Base-by-base conservation (phyloP, 2,113 vertebrate species). In the Pimephales promelas region DNA sequence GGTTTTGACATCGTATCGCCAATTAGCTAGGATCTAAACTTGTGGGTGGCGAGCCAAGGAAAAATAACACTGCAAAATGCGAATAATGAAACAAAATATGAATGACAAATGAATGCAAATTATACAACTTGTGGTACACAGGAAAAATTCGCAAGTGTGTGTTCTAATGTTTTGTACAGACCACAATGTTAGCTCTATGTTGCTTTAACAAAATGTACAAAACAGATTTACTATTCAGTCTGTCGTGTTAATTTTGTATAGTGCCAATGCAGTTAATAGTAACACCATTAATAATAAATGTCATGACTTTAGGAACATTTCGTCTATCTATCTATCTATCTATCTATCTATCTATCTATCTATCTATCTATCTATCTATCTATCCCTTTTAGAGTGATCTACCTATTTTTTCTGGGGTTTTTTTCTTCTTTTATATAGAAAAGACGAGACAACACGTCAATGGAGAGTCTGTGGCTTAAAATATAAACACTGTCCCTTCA, bases 341-440 rank as follows among this genome's bases (percentile, higher is more conserved):
- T 45, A 45, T 45, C 59, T 31, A 31, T n/a, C 54, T 56, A 56
- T 22, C 54, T 56, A 56, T 56, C 52, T 56, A 56, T 56, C 52
- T 56, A 56, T 56, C 52, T 56, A 56, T 47, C 10, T 47, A 47
- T 36, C 24, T 64, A 3, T 31, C 61, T 62, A 6, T 62, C 59
- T 62, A 3, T 72, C 6, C 18, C 2, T 54, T 72, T 72, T n/a
- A 71, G 3, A 14, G n/a, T 40, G 20, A 24, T 34, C 5, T n/a
- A 13, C 10, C 0, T 3, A 59, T 18, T 59, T 57, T 3, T 24
- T 47, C 24, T 0, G 1, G n/a, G n/a, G n/a, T n/a, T n/a, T n/a
- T n/a, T n/a, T n/a, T n/a, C n/a, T n/a, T n/a, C n/a, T 1, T 71
- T 45, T 24, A 14, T 14, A 77, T 4, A 57, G 52, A 57, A 57